Percentiles rank a stretch among this genome's conserved stretches.
Evolutionary conservation across 2,797 vertebrate genomes (phyloP).

Genomic region (Microctenopoma steveboyesi): DNA sequence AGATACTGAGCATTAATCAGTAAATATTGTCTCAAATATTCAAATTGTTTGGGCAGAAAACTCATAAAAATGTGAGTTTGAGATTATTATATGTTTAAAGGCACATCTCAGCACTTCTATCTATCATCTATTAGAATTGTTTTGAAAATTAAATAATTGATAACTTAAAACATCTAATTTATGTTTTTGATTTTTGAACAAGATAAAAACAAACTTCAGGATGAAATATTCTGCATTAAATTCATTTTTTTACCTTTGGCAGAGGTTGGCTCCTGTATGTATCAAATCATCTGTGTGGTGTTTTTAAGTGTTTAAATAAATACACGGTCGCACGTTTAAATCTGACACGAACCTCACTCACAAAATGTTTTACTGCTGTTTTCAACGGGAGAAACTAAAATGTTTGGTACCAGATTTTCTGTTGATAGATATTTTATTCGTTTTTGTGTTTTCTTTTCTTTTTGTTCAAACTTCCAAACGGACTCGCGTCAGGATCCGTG

Average conservation of each 20-base stretch:
- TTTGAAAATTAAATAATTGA: too few relatives aligned
- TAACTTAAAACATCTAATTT: too few relatives aligned
- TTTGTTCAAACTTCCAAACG: background rate
- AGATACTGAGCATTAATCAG: background rate
- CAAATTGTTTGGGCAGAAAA: too few relatives aligned
- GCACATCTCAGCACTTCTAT: background rate
- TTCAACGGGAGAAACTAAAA: background rate
- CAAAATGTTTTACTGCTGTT: background rate
- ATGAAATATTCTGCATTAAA: background rate
- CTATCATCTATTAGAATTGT: background rate
- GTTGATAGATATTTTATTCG: background rate
- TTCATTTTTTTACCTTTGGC: background rate
- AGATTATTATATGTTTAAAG: background rate
- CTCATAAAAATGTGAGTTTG: background rate
- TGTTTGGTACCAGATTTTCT: constrained; percentile 1
- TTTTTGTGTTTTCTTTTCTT: background rate
- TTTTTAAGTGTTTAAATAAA: background rate
- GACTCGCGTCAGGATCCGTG: background rate
- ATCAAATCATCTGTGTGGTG: background rate
- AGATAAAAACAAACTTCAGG: too few relatives aligned
- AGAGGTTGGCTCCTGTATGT: background rate
- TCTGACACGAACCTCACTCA: background rate
- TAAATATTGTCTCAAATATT: too few relatives aligned
- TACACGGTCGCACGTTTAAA: background rate
- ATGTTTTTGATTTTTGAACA: too few relatives aligned